phyloP scores from a whole-genome alignment of 2,888 invertebrate species.

The Heteromyza rotundicornis region DNA sequence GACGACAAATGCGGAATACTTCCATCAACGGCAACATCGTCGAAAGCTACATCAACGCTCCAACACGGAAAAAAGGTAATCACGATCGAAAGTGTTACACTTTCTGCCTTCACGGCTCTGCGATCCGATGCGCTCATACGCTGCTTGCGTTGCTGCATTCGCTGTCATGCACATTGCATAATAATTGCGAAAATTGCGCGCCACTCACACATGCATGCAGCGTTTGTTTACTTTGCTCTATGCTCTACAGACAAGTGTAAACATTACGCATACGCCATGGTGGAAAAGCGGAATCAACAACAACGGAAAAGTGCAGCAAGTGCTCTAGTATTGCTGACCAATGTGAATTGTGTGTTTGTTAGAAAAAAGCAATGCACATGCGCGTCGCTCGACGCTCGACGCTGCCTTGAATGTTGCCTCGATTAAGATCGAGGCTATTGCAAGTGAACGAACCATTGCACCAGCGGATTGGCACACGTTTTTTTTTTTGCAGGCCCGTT shows the following conservation, averaged over 20 bases:
- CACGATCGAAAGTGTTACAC: conserved; percentile 56
- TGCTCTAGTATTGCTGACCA: neutral
- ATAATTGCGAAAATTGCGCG: too few relatives aligned
- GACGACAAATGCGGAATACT: neutral
- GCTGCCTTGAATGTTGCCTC: conserved; percentile 3
- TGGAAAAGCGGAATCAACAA: neutral
- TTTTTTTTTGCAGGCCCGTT: neutral
- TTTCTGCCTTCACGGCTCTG: conserved; percentile 37
- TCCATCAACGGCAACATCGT: too few relatives aligned
- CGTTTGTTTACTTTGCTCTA: too few relatives aligned
- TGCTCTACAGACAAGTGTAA: neutral
- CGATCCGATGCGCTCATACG: neutral
- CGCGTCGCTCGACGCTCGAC: too few relatives aligned
- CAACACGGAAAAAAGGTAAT: neutral
- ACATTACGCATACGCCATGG: conserved; percentile 5
- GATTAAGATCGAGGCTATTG: neutral
- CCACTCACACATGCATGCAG: too few relatives aligned
- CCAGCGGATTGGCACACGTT: neutral
- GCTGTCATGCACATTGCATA: neutral
- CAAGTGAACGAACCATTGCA: neutral
- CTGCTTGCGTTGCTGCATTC: neutral
- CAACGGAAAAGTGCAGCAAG: neutral
- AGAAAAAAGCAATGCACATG: neutral
- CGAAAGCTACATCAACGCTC: neutral
- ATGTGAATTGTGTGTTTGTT: neutral